Conservation (phyloP, 2,797 vertebrate genomes). For the Mus spretus region DNA sequence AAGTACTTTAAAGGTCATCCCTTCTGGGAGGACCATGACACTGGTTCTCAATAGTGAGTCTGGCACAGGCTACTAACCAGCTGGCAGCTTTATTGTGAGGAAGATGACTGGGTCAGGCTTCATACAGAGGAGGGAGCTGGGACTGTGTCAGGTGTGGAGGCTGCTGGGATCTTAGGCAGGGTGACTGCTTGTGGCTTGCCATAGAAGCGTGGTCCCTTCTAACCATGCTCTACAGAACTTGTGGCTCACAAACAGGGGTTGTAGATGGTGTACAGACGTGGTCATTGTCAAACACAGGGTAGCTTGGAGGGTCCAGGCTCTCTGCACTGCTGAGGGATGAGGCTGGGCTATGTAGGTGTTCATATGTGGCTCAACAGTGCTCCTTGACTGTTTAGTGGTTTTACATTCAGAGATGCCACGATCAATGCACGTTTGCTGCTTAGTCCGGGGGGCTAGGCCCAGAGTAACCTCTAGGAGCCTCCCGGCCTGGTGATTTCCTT, state of each 20-base stretch:
- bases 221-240: neutral
- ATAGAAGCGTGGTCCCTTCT: neutral
- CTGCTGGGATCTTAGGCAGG: neutral
- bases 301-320: neutral
- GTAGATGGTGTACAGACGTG: neutral
- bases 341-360: neutral
- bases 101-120: neutral
- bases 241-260: neutral
- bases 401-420: constrained; percentile 12
- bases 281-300: neutral
- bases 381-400: neutral
- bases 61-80: neutral
- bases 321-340: neutral
- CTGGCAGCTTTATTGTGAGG: neutral
- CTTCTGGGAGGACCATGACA: neutral
- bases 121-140: neutral
- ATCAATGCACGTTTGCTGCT: neutral
- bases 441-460: neutral
- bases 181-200: neutral
- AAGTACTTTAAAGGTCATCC: neutral
- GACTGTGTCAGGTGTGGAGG: neutral
- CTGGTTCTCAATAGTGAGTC: neutral
- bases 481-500: constrained; percentile 53
- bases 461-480: constrained; percentile 59
- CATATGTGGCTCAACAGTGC: neutral